Conservation (phyloP, 2,113 vertebrate species). For the Myrmecobius fasciatus region DNA sequence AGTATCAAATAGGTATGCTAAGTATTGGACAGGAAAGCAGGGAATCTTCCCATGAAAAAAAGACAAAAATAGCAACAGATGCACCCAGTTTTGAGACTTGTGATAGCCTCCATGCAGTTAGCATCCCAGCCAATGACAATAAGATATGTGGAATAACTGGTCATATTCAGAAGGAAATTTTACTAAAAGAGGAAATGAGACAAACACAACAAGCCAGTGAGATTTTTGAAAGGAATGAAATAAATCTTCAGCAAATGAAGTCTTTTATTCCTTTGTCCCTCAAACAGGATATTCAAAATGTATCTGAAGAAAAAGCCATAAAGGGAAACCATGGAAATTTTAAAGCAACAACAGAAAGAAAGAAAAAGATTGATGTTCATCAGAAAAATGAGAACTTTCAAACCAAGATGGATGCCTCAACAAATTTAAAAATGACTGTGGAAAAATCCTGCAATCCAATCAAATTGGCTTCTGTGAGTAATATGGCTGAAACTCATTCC, state of each 20-base stretch:
- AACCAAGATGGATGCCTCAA: slow-evolving; percentile 73
- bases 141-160: slow-evolving; percentile 39
- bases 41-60: slow-evolving; percentile 49
- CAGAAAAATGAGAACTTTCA: slow-evolving; percentile 71
- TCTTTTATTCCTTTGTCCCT: slow-evolving; percentile 62
- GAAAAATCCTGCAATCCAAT: slow-evolving; percentile 68
- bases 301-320: slow-evolving; percentile 58
- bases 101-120: slow-evolving; percentile 34
- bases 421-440: slow-evolving; percentile 69
- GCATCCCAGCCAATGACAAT: slow-evolving; percentile 14
- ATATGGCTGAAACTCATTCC: slow-evolving; percentile 80
- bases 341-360: slow-evolving; percentile 66
- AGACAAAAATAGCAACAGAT: slow-evolving; percentile 49
- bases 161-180: slow-evolving; percentile 63
- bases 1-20: slow-evolving; percentile 32
- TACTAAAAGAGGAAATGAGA: slow-evolving; percentile 62
- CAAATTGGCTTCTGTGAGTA: slow-evolving; percentile 80
- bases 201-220: slow-evolving; percentile 61
- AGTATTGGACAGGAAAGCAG: slow-evolving; percentile 53
- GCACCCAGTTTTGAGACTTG: slow-evolving; percentile 23
- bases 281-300: slow-evolving; percentile 67
- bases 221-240: slow-evolving; percentile 61
- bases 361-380: slow-evolving; percentile 57
- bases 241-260: slow-evolving; percentile 50
- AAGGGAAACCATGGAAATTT: slow-evolving; percentile 62